Evolutionary conservation across 2,888 invertebrate genomes (phyloP), one percentile per base, ranked within the genome.

Genomic region (Acrocyrtus sp.): DNA sequence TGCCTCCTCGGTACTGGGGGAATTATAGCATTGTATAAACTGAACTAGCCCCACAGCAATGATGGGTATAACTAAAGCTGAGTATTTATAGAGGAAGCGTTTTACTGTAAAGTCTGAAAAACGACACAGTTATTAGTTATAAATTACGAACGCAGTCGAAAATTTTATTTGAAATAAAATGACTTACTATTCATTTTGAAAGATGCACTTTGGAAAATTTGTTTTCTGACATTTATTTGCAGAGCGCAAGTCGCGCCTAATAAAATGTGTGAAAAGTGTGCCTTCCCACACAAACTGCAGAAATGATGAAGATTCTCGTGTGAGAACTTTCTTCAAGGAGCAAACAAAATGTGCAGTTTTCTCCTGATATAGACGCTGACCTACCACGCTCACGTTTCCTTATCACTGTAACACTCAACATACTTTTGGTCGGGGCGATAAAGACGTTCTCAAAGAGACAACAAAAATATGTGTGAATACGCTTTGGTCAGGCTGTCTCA

Each of bases 21-120:
- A n/a, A n/a, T 61, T 48, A 24, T 58, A 53, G 21, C 62, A 56
- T 15, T 57, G 45, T 22, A 43, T 51, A 10, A 56, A 21, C 43
- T 67, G 67, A 1, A 54, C 47, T 22, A 67, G 50, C 2, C 62
- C 50, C 10, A 57, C 22, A 1, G 41, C 34, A 1, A 66, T 47
- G 6, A 73, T 22, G 26, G 51, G 47, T 27, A 58, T 41, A 43
- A 19, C 29, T 24, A 39, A 22, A 50, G 50, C 43, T 43, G 41
- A 66, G 19, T 21, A 29, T 43, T 51, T 60, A 41, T 24, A 2
- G 19, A 48, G 26, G n/a, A n/a, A n/a, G 34, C 34, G 34, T 8
- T 34, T 34, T 34, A 8, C 6, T 34, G 34, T 8, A 34, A 34
- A 34, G 12, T 34, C 34, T 34, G 12, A 47, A 62, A 51, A 51